Evolutionary conservation across 2,888 invertebrate species (phyloP).

Genomic region (Drosophila mimetica): DNA sequence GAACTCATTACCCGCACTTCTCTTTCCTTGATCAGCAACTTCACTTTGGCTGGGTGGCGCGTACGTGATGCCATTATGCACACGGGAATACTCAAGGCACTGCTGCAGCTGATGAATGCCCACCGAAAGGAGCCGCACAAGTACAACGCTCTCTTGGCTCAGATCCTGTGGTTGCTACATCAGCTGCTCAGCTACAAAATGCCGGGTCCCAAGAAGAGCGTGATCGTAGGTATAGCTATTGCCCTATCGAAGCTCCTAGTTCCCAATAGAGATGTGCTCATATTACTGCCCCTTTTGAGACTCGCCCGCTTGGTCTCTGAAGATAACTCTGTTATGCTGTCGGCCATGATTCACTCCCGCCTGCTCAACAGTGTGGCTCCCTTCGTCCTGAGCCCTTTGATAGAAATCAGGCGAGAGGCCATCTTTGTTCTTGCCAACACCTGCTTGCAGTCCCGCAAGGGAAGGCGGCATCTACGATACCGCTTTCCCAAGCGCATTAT

Average conservation of each 20-base stretch:
- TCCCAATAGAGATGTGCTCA: not conserved
- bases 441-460: not conserved
- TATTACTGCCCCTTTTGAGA: not conserved
- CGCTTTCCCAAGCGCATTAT: not conserved
- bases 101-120: not conserved
- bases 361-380: not conserved
- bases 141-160: not conserved
- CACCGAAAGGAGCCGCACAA: not conserved
- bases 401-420: not conserved
- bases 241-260: not conserved
- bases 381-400: not conserved
- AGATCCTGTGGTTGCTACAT: not conserved
- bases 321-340: not conserved
- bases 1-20: not conserved
- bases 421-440: not conserved
- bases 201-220: not conserved
- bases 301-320: not conserved
- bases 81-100: not conserved
- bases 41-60: not conserved
- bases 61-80: not conserved
- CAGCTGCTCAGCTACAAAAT: not conserved
- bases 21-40: not conserved
- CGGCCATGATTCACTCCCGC: not conserved
- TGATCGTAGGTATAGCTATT: not conserved
- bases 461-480: not conserved